phyloP scores from a whole-genome alignment of 2,888 invertebrate genomes.

The Leptinotarsa tumamoca region DNA sequence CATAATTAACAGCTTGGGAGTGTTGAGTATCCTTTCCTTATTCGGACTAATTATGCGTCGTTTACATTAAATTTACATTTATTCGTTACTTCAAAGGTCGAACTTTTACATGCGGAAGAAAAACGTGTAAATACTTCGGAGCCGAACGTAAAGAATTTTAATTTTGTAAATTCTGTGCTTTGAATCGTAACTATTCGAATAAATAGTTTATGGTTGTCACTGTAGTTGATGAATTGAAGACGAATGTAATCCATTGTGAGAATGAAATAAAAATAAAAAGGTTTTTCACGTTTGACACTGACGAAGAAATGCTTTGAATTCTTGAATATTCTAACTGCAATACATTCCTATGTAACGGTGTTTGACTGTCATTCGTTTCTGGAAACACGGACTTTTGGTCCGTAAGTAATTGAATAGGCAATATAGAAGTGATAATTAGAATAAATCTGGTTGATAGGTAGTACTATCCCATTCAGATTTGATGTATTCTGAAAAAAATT shows the following conservation, averaged over 20 bases:
- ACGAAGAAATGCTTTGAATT: constrained; percentile 7
- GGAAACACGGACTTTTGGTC: neutral
- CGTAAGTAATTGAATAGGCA: neutral
- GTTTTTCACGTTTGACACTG: constrained; percentile 13
- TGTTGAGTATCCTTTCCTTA: constrained; percentile 45
- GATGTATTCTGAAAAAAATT: no score
- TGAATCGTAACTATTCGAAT: constrained; percentile 33
- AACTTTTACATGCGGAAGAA: constrained; percentile 40
- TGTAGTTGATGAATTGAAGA: constrained; percentile 7
- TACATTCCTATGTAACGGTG: constrained; percentile 11
- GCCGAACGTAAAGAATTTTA: constrained; percentile 48
- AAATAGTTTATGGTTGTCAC: constrained; percentile 14
- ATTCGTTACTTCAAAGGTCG: constrained; percentile 42
- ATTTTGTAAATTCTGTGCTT: constrained; percentile 39
- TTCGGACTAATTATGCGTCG: constrained; percentile 45
- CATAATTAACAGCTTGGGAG: constrained; percentile 48
- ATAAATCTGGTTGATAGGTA: no score
- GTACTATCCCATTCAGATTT: no score
- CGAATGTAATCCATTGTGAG: constrained; percentile 19
- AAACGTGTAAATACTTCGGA: constrained; percentile 49
- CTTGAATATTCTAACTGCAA: neutral
- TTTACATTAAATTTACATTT: constrained; percentile 48
- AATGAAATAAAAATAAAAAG: constrained; percentile 10
- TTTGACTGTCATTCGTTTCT: constrained; percentile 1
- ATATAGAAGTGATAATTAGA: no score